phyloP scores from a whole-genome alignment of 2,797 vertebrate genomes.

The Sitta carolinensis region DNA sequence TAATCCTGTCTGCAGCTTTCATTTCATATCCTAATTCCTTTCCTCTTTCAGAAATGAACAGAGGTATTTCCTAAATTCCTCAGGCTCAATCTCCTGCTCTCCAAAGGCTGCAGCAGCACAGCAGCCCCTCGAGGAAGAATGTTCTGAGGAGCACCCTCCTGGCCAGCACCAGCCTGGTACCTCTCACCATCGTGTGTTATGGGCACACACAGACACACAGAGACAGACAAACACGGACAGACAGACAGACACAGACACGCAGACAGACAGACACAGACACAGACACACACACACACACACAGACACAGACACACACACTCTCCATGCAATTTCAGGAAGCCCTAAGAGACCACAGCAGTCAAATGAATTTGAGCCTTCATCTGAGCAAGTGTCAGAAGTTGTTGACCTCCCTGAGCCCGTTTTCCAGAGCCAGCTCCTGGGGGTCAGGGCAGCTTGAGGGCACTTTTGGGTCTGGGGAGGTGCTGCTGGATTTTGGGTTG shows the following conservation, averaged over 20 bases:
- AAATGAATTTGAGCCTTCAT: background rate
- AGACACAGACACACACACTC: too few species aligned
- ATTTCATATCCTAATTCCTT: background rate
- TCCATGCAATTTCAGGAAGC: background rate
- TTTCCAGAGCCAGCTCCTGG: background rate
- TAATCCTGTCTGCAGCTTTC: slow-evolving; percentile 20
- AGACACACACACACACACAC: too few species aligned
- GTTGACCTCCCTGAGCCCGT: background rate
- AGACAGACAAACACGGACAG: too few species aligned
- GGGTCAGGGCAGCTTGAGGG: background rate
- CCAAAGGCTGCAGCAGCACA: background rate
- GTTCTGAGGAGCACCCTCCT: background rate
- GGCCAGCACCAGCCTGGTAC: background rate
- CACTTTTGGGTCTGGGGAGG: background rate
- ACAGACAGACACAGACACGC: too few species aligned
- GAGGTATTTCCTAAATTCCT: background rate
- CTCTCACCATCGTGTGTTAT: fast-evolving
- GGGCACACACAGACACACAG: background rate
- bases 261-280: too few species aligned
- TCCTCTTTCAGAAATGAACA: background rate
- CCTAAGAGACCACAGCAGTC: background rate
- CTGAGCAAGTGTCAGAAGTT: background rate
- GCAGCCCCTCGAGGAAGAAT: background rate
- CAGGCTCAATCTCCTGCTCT: background rate
- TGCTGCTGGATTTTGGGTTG: background rate